Conservation (phyloP, 2,113 vertebrate species). For the Anolis carolinensis region DNA sequence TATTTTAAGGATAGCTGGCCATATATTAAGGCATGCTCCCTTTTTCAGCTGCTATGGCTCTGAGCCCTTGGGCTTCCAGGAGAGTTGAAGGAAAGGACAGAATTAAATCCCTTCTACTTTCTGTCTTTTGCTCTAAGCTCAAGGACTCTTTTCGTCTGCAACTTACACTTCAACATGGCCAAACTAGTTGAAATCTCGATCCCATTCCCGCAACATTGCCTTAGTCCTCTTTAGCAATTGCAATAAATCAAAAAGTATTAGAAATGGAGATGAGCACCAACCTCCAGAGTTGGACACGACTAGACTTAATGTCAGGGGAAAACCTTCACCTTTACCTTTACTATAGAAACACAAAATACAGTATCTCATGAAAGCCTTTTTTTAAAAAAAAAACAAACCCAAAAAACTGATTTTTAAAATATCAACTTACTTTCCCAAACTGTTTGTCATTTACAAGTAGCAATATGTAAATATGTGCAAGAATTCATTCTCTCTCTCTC, state of each 20-base stretch:
- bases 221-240: not conserved
- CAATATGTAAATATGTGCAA: too few relatives aligned
- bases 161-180: constrained; percentile 29
- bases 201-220: not conserved
- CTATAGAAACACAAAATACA: too few relatives aligned
- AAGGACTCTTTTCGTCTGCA: not conserved
- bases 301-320: too few relatives aligned
- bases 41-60: not conserved
- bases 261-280: too few relatives aligned
- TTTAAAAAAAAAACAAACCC: too few relatives aligned
- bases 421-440: too few relatives aligned
- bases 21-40: not conserved
- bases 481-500: too few relatives aligned
- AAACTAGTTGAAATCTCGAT: not conserved
- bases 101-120: not conserved
- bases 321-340: too few relatives aligned
- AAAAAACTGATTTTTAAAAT: too few relatives aligned
- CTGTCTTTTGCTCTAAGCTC: not conserved
- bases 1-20: not conserved
- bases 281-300: too few relatives aligned
- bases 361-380: too few relatives aligned
- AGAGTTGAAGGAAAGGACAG: not conserved
- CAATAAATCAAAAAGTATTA: not conserved
- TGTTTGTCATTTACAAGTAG: too few relatives aligned
- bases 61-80: not conserved